Evolutionary conservation across 2,797 vertebrate species (phyloP), one percentile per base, ranked within the genome.

Genomic region (Danio choprae): DNA sequence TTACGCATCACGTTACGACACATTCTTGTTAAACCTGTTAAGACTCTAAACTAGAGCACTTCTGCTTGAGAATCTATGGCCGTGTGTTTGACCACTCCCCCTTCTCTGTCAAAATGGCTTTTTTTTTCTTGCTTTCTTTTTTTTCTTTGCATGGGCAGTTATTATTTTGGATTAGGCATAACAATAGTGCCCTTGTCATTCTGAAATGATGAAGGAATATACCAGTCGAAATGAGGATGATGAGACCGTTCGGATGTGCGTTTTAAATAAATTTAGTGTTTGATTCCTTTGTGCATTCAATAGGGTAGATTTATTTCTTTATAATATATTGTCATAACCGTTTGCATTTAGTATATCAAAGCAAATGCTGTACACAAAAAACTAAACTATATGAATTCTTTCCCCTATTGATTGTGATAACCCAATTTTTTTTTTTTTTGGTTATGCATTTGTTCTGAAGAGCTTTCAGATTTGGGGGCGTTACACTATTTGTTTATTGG

Each of bases 381-480:
- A 69, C 65, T 53, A 62, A 79, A 41, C 77, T 79, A 50, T 20
- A 7, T 11, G 12, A 22, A 50, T 71, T 55, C 20, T 10, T 44
- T 60, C n/a, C 55, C 29, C 8, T 46, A 18, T 10, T 80, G 78
- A 80, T 80, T 80, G 78, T 80, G 36, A 56, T 56, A 73, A 58
- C 41, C 50, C 60, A n/a, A 46, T 44, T 48, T 77, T 79, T 83
- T 81, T 80, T 44, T 48, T 77, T 79, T 83, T 81, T 80, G 76
- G 75, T 76, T 74, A 77, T 77, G 74, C 46, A 16, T 40, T 69
- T 80, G 29, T 1, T 74, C 43, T 70, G 53, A 78, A 68, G 15
- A 13, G 48, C 59, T 65, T 76, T 64, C 48, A 72, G 40, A 65
- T 53, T 92, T 93, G 92, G 93, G 94, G 93, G 91, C 92, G 8